Conservation (phyloP, 2,888 invertebrate genomes). For the Drosophila anceps region DNA sequence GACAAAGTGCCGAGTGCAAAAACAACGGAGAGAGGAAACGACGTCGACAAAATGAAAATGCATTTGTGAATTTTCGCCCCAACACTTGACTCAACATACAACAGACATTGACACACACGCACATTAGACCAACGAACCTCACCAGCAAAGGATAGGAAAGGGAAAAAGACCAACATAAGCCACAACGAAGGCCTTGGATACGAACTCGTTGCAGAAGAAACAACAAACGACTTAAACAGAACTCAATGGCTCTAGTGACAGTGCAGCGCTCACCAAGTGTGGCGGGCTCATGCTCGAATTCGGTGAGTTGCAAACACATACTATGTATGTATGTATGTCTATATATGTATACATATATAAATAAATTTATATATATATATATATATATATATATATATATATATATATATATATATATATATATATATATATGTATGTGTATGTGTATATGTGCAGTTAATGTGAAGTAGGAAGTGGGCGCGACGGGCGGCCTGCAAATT, state of each 20-base stretch:
- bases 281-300: conserved; percentile 87
- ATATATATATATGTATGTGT: conserved; percentile 1
- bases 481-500: conserved; percentile 32
- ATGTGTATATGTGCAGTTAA: conserved; percentile 6
- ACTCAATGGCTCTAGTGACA: conserved; percentile 89
- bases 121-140: conserved; percentile 50
- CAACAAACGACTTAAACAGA: conserved; percentile 45
- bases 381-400: conserved; percentile 9
- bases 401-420: conserved; percentile 19
- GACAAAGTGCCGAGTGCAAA: conserved; percentile 70
- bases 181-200: conserved; percentile 54
- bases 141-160: conserved; percentile 48
- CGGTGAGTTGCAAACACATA: conserved; percentile 83
- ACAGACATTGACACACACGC: conserved; percentile 40
- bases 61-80: conserved; percentile 72
- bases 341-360: conserved; percentile 22
- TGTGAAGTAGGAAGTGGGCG: conserved; percentile 36
- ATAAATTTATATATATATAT: conserved; percentile 16
- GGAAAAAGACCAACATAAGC: conserved; percentile 50
- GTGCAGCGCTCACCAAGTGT: conserved; percentile 91
- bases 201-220: conserved; percentile 42
- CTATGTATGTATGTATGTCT: too few relatives aligned
- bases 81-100: conserved; percentile 58
- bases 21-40: conserved; percentile 59
- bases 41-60: conserved; percentile 72